Conservation (phyloP, 2,797 vertebrate genomes). For the Danio aesculapii region DNA sequence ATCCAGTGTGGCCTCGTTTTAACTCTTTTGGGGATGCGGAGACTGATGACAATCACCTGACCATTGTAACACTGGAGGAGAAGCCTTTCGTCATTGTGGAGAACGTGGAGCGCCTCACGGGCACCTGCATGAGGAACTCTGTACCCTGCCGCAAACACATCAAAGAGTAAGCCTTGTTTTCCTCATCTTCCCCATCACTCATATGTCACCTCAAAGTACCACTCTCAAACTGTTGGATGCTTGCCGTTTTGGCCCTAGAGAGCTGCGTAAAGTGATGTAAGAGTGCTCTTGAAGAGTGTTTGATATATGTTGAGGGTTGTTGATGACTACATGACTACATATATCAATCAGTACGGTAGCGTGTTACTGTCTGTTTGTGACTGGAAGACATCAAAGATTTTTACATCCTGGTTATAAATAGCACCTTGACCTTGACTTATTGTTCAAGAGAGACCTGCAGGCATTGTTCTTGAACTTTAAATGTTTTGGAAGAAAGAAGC, state of each 20-base stretch:
- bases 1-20: conserved; percentile 95
- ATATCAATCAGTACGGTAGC: background rate
- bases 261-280: background rate
- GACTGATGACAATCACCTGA: conserved; percentile 94
- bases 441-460: background rate
- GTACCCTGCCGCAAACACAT: conserved; percentile 96
- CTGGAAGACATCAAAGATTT: background rate
- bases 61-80: conserved; percentile 97
- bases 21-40: conserved; percentile 93
- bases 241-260: background rate
- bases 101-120: conserved; percentile 94
- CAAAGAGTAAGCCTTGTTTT: conserved; percentile 86
- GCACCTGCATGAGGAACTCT: conserved; percentile 95
- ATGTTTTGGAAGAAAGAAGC: background rate
- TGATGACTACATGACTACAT: background rate
- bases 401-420: background rate
- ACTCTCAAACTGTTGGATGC: conserved; percentile 10
- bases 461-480: background rate
- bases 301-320: conserved; percentile 11
- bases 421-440: background rate
- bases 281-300: background rate
- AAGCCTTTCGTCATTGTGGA: conserved; percentile 98
- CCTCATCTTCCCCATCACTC: conserved; percentile 7
- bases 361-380: background rate
- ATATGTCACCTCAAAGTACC: background rate